Conservation (phyloP, 2,888 invertebrate genomes). For the Glyphotaelius pellucidus region DNA sequence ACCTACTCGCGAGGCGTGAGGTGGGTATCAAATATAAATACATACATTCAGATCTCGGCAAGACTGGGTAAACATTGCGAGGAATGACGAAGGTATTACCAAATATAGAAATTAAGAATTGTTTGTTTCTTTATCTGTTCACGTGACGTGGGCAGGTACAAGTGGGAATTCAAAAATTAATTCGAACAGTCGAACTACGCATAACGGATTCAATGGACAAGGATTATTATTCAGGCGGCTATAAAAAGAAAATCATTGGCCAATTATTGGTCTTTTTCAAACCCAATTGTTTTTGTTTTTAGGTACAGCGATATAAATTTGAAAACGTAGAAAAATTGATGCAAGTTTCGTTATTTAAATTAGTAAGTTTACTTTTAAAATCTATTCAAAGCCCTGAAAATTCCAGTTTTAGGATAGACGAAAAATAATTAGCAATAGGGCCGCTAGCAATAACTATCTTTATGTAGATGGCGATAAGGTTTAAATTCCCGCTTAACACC, state of each 20-base stretch:
- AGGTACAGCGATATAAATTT: no score
- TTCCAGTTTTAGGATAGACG: no score
- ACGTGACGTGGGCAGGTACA: not conserved
- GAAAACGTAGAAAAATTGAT: no score
- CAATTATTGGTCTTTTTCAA: not conserved
- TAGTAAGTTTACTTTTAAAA: no score
- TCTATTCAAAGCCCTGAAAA: no score
- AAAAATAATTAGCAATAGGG: no score
- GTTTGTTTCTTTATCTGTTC: conserved; percentile 6
- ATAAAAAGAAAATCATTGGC: not conserved
- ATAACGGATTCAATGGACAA: not conserved
- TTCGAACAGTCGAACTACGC: not conserved
- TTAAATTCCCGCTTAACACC: no score
- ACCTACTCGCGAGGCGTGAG: not conserved
- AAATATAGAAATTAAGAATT: not conserved
- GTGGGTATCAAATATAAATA: not conserved
- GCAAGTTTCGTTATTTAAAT: no score
- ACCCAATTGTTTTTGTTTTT: not conserved
- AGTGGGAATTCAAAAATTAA: not conserved
- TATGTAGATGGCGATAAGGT: no score
- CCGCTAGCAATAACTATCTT: no score
- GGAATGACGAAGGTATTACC: conserved; percentile 18
- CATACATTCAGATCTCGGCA: conserved; percentile 15
- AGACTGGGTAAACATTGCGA: not conserved
- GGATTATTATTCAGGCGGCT: not conserved